Conservation (phyloP, 2,797 vertebrate genomes). For the Pantherophis alleghaniensis region DNA sequence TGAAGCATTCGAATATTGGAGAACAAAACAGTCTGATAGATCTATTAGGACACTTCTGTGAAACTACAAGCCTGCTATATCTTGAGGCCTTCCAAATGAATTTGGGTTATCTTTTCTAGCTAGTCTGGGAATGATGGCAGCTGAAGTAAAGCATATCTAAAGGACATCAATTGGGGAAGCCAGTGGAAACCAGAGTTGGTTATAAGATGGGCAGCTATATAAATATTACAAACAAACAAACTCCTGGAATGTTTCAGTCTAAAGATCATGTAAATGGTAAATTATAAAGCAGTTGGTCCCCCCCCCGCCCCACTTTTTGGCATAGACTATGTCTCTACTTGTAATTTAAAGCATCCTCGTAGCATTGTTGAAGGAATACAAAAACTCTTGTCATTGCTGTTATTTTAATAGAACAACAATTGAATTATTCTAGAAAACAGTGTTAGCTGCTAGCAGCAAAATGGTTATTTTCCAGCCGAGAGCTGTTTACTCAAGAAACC, state of each 20-base stretch:
- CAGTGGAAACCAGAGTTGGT: background rate
- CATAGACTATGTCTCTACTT: background rate
- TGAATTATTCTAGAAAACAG: background rate
- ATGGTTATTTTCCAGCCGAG: background rate
- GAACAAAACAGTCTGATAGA: background rate
- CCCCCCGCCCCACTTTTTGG: background rate
- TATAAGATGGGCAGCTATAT: background rate
- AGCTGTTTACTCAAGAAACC: background rate
- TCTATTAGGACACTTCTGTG: background rate
- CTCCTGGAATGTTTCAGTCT: background rate
- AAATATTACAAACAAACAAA: background rate
- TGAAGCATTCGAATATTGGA: background rate
- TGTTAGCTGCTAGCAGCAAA: background rate
- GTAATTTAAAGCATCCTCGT: background rate
- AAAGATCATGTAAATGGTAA: background rate
- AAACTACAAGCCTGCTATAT: background rate
- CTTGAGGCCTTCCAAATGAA: background rate
- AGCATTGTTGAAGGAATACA: background rate
- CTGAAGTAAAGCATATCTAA: background rate
- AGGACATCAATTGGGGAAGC: background rate
- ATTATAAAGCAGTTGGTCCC: background rate
- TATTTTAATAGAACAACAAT: background rate
- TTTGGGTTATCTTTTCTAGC: background rate
- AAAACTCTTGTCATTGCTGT: background rate
- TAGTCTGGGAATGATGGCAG: background rate